phyloP scores from a whole-genome alignment of 2,113 vertebrate genomes.

The Acrocephalus arundinaceus region DNA sequence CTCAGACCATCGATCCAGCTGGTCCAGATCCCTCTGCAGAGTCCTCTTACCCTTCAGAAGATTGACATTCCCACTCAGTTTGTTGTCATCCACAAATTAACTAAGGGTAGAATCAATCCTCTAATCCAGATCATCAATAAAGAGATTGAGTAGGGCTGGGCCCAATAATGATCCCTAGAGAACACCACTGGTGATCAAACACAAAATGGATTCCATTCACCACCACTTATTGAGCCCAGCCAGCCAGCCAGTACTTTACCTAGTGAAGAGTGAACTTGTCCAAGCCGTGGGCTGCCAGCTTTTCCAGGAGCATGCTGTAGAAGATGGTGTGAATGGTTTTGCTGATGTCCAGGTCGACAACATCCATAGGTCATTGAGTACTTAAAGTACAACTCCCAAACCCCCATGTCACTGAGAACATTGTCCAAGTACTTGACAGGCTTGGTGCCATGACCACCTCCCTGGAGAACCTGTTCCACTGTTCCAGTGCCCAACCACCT shows the following conservation, averaged over 20 bases:
- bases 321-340: background rate
- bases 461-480: background rate
- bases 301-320: background rate
- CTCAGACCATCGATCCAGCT: background rate
- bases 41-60: background rate
- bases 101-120: background rate
- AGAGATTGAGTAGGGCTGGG: background rate
- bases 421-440: background rate
- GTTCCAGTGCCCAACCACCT: background rate
- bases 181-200: background rate
- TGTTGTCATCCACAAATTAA: background rate
- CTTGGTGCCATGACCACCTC: background rate
- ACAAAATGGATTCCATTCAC: background rate
- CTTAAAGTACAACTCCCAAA: background rate
- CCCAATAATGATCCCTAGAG: background rate
- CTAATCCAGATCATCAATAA: background rate
- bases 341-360: background rate
- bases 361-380: background rate
- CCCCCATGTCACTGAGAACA: background rate
- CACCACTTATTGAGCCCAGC: background rate
- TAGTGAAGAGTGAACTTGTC: background rate
- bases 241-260: background rate
- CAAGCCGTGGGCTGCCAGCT: rapidly evolving
- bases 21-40: background rate
- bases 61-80: background rate